phyloP scores from a whole-genome alignment of 2,113 vertebrate genomes.

The Lagopus muta region DNA sequence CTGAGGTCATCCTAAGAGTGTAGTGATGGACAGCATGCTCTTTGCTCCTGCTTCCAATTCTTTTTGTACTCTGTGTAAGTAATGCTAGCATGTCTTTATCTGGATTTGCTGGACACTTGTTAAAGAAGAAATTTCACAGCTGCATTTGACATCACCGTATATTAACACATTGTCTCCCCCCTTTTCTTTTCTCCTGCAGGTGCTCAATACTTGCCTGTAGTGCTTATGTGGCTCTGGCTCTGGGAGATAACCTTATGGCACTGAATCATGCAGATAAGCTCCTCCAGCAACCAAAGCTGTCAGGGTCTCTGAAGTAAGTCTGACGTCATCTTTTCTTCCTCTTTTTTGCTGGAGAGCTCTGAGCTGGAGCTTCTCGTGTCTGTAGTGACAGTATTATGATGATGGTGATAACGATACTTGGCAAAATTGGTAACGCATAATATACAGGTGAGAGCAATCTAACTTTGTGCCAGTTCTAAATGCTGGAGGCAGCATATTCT shows the following conservation, averaged over 20 bases:
- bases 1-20: neutral
- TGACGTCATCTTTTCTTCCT: neutral
- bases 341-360: conserved; percentile 8
- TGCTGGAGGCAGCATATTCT: neutral
- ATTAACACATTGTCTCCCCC: neutral
- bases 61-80: neutral
- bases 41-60: neutral
- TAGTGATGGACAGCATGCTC: neutral
- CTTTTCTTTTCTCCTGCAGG: conserved; percentile 68
- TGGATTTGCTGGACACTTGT: neutral
- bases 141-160: conserved; percentile 20
- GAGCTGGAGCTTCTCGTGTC: neutral
- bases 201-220: conserved; percentile 97
- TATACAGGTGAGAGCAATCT: neutral
- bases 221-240: conserved; percentile 92
- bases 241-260: conserved; percentile 98
- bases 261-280: conserved; percentile 95
- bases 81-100: neutral
- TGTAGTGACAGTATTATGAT: neutral
- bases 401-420: neutral
- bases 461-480: neutral
- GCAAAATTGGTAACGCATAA: neutral
- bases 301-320: conserved; percentile 96
- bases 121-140: neutral
- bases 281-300: conserved; percentile 94